Evolutionary conservation across 2,797 vertebrate genomes (phyloP).

Genomic region (Luscinia megarhynchos): DNA sequence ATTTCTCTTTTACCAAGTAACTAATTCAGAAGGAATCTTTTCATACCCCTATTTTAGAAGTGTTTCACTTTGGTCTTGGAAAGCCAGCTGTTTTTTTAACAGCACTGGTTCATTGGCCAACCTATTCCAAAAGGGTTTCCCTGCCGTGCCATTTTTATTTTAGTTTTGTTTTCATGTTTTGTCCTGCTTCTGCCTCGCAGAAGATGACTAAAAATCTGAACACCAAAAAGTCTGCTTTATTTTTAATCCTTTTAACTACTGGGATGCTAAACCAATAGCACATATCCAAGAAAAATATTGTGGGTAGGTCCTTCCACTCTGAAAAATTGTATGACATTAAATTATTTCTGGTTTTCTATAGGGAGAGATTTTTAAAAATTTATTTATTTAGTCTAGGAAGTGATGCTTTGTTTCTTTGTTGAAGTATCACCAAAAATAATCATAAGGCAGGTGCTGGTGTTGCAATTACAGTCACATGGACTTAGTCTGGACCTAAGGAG

Average conservation of each 20-base stretch:
- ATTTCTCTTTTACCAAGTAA: not conserved
- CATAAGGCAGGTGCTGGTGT: fast-evolving
- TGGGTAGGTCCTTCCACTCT: not conserved
- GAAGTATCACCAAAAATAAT: not conserved
- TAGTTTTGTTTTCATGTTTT: not conserved
- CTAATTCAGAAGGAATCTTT: not conserved
- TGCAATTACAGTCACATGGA: fast-evolving
- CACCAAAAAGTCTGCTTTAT: not conserved
- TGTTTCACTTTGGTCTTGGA: not conserved
- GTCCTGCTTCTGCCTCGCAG: not conserved
- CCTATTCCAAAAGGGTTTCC: not conserved
- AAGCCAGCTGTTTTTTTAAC: not conserved
- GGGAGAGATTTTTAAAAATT: not conserved
- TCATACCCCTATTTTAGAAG: not conserved
- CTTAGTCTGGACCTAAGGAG: not conserved
- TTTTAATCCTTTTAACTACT: not conserved
- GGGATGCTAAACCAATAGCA: not conserved
- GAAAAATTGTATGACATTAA: fast-evolving
- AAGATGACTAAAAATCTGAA: not conserved
- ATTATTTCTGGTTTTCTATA: not conserved
- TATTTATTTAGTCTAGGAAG: not conserved
- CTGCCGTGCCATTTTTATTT: not conserved
- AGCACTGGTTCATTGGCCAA: not conserved
- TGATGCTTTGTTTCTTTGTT: not conserved
- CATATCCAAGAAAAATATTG: not conserved